Base-by-base conservation (phyloP, 2,888 invertebrate genomes). In the Metopia argyrocephala region DNA sequence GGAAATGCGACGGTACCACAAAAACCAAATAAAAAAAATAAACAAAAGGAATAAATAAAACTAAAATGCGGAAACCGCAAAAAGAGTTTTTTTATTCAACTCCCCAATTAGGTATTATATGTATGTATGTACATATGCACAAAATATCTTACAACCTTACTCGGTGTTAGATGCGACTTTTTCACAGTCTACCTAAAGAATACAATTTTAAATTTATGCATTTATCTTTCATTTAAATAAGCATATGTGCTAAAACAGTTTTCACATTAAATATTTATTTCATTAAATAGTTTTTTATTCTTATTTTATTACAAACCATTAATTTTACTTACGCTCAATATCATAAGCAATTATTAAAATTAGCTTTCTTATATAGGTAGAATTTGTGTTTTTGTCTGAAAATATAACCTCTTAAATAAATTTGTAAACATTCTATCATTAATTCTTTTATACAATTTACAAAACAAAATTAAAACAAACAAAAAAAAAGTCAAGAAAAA, bases 301-400 rank as follows among this genome's bases (percentile, higher is more conserved):
- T 2, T 27, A 31, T 28, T 38, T 31, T 23, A 18, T 56, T n/a
- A 38, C 65, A 21, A 31, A 50, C 25, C 9, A 64, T 64, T 64
- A 48, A 21, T 48, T 48, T 50, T 75, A 38, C 48, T 75, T 82
- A 79, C 66, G 76, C 82, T 82, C 81, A 82, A 84, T 82, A 74
- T 57, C 25, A 46, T 65, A 73, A 78, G 62, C 78, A 82, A 80
- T 82, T 83, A 79, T 82, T 74, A 57, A 80, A 78, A 78, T 70
- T 82, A 79, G 48, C 59, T 50, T 2, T n/a, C n/a, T n/a, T n/a
- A n/a, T n/a, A n/a, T n/a, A n/a, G n/a, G n/a, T n/a, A n/a, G n/a
- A n/a, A n/a, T n/a, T n/a, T n/a, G n/a, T n/a, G n/a, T n/a, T n/a
- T n/a, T 50, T 52, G 27, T 62, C 2, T 15, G 48, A 66, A 65